Base-by-base conservation (phyloP, 2,888 invertebrate species). In the Oconnorella tubifera region DNA sequence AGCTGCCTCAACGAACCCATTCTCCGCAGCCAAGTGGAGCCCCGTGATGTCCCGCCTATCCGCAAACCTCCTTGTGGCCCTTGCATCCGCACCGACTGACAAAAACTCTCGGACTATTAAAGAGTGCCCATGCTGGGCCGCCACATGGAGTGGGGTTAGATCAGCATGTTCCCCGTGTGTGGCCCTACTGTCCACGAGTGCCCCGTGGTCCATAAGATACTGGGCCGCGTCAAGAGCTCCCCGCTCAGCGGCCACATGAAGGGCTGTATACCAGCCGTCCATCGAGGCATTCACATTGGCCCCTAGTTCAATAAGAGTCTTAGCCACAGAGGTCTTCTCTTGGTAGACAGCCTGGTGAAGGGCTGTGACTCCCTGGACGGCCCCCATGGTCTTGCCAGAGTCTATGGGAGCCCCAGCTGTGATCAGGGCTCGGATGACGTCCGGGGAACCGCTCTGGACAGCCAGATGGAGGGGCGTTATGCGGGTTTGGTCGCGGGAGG, bases 301-400 rank as follows among this genome's bases (percentile, higher is more conserved):
- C 2, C 65, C 65, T 10, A 67, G 53, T 2, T 58, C 55, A 19
- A 72, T 23, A 48, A 72, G 64, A 25, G 59, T 63, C 55, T 51
- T 56, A 23, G 70, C 72, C 10, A 74, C 61, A 19, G 67, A 65
- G 4, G 59, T 25, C 31, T 69, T 67, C 57, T 70, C 62, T 29
- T 66, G 68, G 49, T 64, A 61, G 25, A 72, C 72, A 1, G 72
- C 72, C 50, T 70, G 70, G 56, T 72, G 70, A 4, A 72, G 56
- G 2, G 71, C 67, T 4, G 68, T 72, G 27, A 70, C 62, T 23
- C 65, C 62, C 27, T 59, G 49, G 10, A 68, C 56, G 23, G 58
- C 50, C 23, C 67, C 67, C 67, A 68, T 66, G 10, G 33, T 66
- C 65, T 69, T 73, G 33, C 66, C 64, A 6, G 65, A 66, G 53